Evolutionary conservation across 2,113 vertebrate genomes (phyloP), one percentile per base, ranked within the genome.

Genomic region (Haemorhous mexicanus): DNA sequence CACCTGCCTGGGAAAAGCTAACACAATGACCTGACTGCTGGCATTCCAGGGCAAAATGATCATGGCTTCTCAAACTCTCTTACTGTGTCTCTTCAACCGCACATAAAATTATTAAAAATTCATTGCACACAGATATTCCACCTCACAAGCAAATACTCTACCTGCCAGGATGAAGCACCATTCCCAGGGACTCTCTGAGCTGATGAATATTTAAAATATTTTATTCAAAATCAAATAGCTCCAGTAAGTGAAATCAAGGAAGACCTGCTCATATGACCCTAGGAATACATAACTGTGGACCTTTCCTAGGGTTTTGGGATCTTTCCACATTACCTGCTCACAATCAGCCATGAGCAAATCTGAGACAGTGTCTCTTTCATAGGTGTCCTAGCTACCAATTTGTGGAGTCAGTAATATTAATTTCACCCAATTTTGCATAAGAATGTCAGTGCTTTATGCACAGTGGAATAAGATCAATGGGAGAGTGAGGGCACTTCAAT

Each of bases 211-310:
- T 94, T 90, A 12, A 86, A 90, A 88, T 56, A 88, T 62, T 90
- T 86, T 93, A 84, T 92, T 86, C 63, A 74, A 90, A 86, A 96
- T 92, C 83, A 93, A 77, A 93, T 84, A 74, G 33, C 13, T 89
- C 33, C 16, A 58, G 16, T 55, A 80, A 86, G 59, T 41, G 50
- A 90, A 43, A 95, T 86, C 43, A 88, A 83, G 72, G 33, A 90
- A 95, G 43, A 70, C 3, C 30, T 86, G 52, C 23, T 47, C 33
- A 14, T 50, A 32, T 14, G 46, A 88, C 50, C 76, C 61, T 15
- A 77, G 18, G 21, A 88, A 80, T 66, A 77, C 21, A 74, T 67
- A 62, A 74, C 11, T 55, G 16, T 63, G 27, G 39, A 33, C 50
- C 27, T 80, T 46, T 84, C 23, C 23, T n/a, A 44, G 61, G 23